Conservation (phyloP, 1,140 invertebrate genomes). For the Venustaconcha ellipsiformis region DNA sequence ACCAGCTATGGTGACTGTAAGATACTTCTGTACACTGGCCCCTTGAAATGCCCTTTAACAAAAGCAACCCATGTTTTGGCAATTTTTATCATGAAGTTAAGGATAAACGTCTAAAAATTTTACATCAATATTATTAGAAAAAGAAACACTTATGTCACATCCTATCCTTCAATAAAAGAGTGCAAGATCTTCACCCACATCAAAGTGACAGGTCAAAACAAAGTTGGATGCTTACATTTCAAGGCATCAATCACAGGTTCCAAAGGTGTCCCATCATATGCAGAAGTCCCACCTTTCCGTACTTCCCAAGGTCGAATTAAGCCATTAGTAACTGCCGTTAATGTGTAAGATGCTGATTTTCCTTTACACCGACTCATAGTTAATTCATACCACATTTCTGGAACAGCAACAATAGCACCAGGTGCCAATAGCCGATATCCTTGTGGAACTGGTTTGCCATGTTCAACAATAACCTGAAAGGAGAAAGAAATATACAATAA, state of each 20-base stretch:
- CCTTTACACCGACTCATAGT: constrained; percentile 1
- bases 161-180: too few relatives aligned
- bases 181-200: too few relatives aligned
- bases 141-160: too few relatives aligned
- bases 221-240: constrained; percentile 13
- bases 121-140: too few relatives aligned
- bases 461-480: constrained; percentile 10
- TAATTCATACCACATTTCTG: constrained; percentile 3
- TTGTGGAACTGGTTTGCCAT: constrained; percentile 1
- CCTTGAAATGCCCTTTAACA: too few relatives aligned
- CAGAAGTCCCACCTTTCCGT: constrained; percentile 15
- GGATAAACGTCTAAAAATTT: too few relatives aligned
- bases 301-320: constrained; percentile 21
- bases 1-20: too few relatives aligned
- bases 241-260: constrained; percentile 19
- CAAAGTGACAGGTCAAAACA: too few relatives aligned
- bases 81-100: too few relatives aligned
- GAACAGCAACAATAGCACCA: constrained; percentile 9
- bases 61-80: too few relatives aligned
- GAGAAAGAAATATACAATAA: background rate
- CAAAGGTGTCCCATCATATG: constrained; percentile 16
- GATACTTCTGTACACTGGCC: too few relatives aligned
- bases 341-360: constrained; percentile 7
- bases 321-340: constrained; percentile 13
- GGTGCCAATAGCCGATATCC: constrained; percentile 19